Evolutionary conservation across 2,888 invertebrate species (phyloP).

Genomic region (Metopia argyrocephala): DNA sequence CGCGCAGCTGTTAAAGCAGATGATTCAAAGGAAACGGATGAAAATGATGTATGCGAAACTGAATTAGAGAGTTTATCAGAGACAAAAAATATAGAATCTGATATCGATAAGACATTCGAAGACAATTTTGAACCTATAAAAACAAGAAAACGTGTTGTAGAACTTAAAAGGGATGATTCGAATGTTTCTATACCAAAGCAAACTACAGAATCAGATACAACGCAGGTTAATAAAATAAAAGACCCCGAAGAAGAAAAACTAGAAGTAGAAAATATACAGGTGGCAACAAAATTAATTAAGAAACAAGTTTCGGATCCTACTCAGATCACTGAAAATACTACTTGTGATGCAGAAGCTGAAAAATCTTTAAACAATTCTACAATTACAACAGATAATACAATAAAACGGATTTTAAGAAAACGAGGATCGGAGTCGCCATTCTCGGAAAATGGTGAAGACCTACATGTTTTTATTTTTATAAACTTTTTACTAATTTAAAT

Average conservation of each 20-base stretch:
- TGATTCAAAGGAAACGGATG: neutral
- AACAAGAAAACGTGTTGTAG: neutral
- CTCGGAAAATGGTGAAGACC: constrained; percentile 62
- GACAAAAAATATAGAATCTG: no score
- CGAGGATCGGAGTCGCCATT: constrained; percentile 61
- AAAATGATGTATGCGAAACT: neutral
- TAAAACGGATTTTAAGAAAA: constrained; percentile 61
- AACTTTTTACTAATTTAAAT: neutral
- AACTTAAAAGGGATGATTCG: neutral
- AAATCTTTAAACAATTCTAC: constrained; percentile 31
- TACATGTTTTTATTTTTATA: constrained; percentile 16
- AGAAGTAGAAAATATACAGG: neutral
- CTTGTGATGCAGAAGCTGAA: constrained; percentile 21
- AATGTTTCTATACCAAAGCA: neutral
- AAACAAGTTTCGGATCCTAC: neutral
- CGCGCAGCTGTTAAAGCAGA: constrained; percentile 7
- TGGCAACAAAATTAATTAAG: neutral
- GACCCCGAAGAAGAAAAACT: neutral
- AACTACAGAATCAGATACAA: neutral
- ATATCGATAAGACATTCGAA: neutral
- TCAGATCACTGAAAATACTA: neutral
- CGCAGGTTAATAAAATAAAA: neutral
- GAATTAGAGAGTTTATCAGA: neutral
- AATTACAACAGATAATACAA: constrained; percentile 21
- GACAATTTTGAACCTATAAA: neutral